phyloP scores from a whole-genome alignment of 2,888 invertebrate genomes.

The Dolichopus griseipennis region DNA sequence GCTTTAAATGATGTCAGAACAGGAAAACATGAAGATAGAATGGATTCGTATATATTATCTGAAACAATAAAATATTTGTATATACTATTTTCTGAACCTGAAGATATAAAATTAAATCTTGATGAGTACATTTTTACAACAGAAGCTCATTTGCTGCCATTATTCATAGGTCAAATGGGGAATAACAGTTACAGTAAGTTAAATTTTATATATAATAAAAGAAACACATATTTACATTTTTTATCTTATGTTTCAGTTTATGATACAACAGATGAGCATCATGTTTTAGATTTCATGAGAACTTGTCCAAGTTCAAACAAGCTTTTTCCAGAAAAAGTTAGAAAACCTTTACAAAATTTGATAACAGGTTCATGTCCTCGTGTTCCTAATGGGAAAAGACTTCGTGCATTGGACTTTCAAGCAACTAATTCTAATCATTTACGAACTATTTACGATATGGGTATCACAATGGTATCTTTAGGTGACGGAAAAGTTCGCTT shows the following conservation, averaged over 20 bases:
- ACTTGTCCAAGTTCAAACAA: constrained; percentile 81
- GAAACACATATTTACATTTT: constrained; percentile 8
- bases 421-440: constrained; percentile 82
- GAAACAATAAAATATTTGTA: constrained; percentile 98
- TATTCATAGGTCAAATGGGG: constrained; percentile 63
- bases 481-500: constrained; percentile 87
- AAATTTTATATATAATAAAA: not conserved
- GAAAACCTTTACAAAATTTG: constrained; percentile 75
- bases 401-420: constrained; percentile 64
- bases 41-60: constrained; percentile 96
- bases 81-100: constrained; percentile 82
- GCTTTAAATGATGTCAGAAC: constrained; percentile 94
- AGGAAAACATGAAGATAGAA: constrained; percentile 83
- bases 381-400: constrained; percentile 50
- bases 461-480: constrained; percentile 81
- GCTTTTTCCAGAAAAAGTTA: constrained; percentile 72
- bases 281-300: constrained; percentile 47
- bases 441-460: constrained; percentile 83
- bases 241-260: constrained; percentile 35
- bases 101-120: constrained; percentile 70
- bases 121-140: constrained; percentile 86
- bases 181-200: constrained; percentile 45
- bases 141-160: constrained; percentile 91
- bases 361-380: constrained; percentile 72
- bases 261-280: constrained; percentile 48